Evolutionary conservation across 2,797 vertebrate species (phyloP).

Genomic region (Strix occidentalis): DNA sequence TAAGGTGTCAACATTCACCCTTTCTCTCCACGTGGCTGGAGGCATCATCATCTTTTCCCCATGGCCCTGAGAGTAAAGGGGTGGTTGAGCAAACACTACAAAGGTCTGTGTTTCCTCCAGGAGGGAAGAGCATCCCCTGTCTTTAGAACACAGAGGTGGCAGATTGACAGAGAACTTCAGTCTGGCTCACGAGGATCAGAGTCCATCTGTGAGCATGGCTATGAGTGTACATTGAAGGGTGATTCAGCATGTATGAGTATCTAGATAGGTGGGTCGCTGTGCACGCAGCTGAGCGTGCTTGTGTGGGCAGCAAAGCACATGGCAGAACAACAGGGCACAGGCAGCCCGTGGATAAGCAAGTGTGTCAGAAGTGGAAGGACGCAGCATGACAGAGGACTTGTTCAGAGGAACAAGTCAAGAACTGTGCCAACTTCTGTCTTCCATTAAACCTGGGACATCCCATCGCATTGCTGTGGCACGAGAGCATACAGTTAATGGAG

Average conservation of each 20-base stretch:
- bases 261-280: conserved; percentile 32
- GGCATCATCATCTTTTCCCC: not conserved
- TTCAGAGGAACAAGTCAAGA: not conserved
- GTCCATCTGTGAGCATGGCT: conserved; percentile 23
- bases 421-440: not conserved
- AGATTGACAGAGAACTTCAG: conserved; percentile 19
- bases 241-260: conserved; percentile 39
- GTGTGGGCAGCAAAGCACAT: conserved; percentile 46
- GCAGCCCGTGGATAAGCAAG: conserved; percentile 9
- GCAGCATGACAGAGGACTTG: not conserved
- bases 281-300: conserved; percentile 6
- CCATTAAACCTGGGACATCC: not conserved
- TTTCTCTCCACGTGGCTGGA: not conserved
- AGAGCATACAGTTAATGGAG: not conserved
- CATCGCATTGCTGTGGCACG: not conserved
- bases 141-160: not conserved
- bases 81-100: not conserved
- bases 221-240: conserved; percentile 10
- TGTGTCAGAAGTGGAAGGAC: conserved; percentile 46
- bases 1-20: not conserved
- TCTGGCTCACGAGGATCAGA: not conserved
- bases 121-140: not conserved
- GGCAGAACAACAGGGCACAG: conserved; percentile 22
- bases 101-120: not conserved
- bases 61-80: not conserved